Base-by-base conservation (phyloP, 2,797 vertebrate genomes). In the Paguma larvata region DNA sequence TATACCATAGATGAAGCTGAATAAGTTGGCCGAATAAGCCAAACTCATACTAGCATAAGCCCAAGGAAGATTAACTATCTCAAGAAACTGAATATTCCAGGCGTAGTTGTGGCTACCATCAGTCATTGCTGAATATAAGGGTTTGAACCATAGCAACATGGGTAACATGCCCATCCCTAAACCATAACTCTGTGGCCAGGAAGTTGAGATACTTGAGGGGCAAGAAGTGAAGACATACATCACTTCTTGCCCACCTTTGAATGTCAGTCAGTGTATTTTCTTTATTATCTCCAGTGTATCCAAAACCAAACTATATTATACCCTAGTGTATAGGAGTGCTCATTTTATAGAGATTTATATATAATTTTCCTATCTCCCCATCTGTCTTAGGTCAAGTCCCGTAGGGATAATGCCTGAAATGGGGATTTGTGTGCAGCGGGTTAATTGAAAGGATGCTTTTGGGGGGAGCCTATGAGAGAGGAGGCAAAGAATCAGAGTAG, bases 91-190 rank as follows among this genome's bases (percentile, higher is more conserved):
- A 18, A 3, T 79, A 19, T 14, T 11, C 32, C 4, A 38, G 7
- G 34, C 2, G 0, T 25, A 10, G 8, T 59, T 51, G 16, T 63
- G 32, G 6, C 51, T 34, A 3, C 25, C 10, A 0, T n/a, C 11
- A 4, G 53, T 90, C 65, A 23, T 48, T 30, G 80, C n/a, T 32
- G 44, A 68, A 48, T 51, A 14, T 30, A 14, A 32, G 7, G 13
- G 6, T 23, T 48, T 92, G n/a, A 79, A 30, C 44, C 2, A 11
- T 44, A n/a, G 0, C 6, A 41, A 1, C 2, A 41, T 6, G 18
- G 38, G 27, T 34, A 34, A 5, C 51, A 34, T 6, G 13, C n/a
- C 38, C 9, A 1, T 63, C 34, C 14, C 72, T 80, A 18, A 63
- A 46, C 23, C 32, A 72, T 67, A 21, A 62, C 19, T 80, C 25